Evolutionary conservation across 1,140 invertebrate species (phyloP).

Genomic region (Asbolus verrucosus): DNA sequence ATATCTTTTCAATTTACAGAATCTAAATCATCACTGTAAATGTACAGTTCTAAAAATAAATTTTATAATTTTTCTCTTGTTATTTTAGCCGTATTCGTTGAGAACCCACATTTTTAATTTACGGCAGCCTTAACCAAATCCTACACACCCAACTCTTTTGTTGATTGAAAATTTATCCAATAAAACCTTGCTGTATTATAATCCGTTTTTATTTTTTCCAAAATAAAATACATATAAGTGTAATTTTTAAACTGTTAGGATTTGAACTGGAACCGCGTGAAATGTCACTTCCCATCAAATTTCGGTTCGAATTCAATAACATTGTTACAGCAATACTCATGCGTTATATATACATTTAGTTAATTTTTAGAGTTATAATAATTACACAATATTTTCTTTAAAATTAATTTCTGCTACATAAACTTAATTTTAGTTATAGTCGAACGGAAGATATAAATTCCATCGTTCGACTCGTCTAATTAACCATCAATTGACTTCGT

Average conservation of each 20-base stretch:
- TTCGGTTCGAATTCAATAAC: constrained; percentile 23
- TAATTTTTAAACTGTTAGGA: constrained; percentile 42
- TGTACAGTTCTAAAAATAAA: too few species aligned
- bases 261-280: constrained; percentile 14
- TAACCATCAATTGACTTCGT: constrained; percentile 52
- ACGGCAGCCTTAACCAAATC: not conserved
- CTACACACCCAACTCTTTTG: not conserved
- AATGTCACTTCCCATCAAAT: not conserved
- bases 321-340: constrained; percentile 41
- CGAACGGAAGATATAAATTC: constrained; percentile 5
- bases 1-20: too few species aligned
- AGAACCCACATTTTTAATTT: constrained; percentile 38
- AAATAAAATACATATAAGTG: constrained; percentile 47
- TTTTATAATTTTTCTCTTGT: too few species aligned
- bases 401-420: constrained; percentile 33
- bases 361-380: constrained; percentile 34
- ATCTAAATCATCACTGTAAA: too few species aligned
- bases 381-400: constrained; percentile 39
- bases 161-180: constrained; percentile 33
- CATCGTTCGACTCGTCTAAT: constrained; percentile 29
- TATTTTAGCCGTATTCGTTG: too few species aligned
- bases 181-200: constrained; percentile 2
- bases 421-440: constrained; percentile 28
- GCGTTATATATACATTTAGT: constrained; percentile 43
- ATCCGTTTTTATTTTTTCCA: constrained; percentile 43